Percentiles rank a stretch among this genome's conserved stretches.
These are phyloP conservation scores for Cyclargus thomasi DNA, from an alignment of 1,140 invertebrate genomes.

Conservation along the genomic window DNA sequence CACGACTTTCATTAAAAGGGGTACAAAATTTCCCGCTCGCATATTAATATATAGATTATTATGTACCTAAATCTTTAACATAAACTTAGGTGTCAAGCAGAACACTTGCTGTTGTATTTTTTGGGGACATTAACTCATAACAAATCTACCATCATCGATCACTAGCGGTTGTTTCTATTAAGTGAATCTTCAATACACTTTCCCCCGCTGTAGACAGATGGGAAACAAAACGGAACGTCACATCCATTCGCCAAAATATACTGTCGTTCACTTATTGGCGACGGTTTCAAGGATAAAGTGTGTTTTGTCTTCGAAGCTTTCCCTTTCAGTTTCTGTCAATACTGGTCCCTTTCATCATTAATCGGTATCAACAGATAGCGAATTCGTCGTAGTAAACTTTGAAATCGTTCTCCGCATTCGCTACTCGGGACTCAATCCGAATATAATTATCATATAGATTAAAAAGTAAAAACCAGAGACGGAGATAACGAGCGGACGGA, in stretches of 20 bases:
- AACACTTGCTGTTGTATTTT: no score
- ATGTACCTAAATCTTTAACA: no score
- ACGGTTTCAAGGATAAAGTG: not conserved
- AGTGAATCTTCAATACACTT: not conserved
- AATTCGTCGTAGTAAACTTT: not conserved
- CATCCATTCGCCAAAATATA: not conserved
- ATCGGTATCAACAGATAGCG: not conserved
- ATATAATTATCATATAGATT: not conserved
- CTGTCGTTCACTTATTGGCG: not conserved
- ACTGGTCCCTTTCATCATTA: not conserved
- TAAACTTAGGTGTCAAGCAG: no score
- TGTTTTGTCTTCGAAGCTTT: not conserved
- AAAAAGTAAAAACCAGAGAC: not conserved
- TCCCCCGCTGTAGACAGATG: not conserved
- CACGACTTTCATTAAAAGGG: no score
- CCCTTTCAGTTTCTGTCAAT: slow-evolving; percentile 1
- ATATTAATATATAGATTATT: no score
- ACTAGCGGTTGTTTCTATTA: not conserved
- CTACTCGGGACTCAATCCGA: not conserved
- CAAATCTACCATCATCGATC: not conserved
- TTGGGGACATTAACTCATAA: no score
- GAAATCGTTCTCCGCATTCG: not conserved
- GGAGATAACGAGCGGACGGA: not conserved
- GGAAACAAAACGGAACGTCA: not conserved
- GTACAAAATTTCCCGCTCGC: no score